Percentiles rank a stretch among this genome's conserved stretches.
Conservation (phyloP, 2,113 vertebrate species). For the Pygoscelis adeliae region DNA sequence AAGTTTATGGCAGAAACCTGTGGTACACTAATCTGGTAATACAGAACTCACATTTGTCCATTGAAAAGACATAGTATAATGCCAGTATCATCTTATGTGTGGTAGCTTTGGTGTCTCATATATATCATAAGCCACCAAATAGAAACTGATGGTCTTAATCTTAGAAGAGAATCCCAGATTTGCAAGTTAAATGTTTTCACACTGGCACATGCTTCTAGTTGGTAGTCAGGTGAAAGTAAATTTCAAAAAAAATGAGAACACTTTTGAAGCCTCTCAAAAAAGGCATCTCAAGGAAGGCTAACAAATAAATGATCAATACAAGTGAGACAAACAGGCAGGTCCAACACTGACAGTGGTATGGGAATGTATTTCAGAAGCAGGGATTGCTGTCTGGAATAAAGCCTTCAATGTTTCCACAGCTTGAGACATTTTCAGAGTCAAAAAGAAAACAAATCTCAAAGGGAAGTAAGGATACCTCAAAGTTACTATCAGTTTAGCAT, state of each 20-base stretch:
- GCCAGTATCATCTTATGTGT: background rate
- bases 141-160: background rate
- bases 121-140: background rate
- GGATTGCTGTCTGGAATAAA: background rate
- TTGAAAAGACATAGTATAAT: background rate
- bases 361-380: background rate
- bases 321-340: background rate
- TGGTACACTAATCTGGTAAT: background rate
- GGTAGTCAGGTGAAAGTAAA: background rate
- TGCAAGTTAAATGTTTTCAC: background rate
- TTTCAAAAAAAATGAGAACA: background rate
- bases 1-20: background rate
- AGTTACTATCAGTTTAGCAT: background rate
- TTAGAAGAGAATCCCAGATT: background rate
- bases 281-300: background rate
- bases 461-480: background rate
- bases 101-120: background rate
- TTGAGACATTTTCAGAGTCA: background rate
- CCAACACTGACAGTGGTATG: background rate
- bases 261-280: background rate
- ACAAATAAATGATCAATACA: background rate
- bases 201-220: background rate
- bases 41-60: background rate
- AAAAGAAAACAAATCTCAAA: background rate
- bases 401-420: background rate